These are phyloP conservation scores for Carassius carassius DNA, from an alignment of 2,113 vertebrate species.

Conservation along the genomic window DNA sequence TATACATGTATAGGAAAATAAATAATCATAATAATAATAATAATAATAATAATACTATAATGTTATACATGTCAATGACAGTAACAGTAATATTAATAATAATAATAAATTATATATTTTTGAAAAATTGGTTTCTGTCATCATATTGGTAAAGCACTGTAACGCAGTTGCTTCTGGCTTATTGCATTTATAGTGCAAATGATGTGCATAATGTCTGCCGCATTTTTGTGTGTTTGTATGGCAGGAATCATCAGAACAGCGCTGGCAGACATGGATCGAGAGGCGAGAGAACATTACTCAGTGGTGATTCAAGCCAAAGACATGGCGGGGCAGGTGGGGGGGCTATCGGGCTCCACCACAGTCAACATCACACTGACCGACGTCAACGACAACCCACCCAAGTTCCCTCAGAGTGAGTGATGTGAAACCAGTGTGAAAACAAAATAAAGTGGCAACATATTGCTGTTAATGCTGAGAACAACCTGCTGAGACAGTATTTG, in stretches of 20 bases:
- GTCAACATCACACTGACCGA: constrained; percentile 96
- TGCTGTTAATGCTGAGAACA: not conserved
- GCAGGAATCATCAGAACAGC: constrained; percentile 96
- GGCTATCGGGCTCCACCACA: constrained; percentile 93
- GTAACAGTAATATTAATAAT: too few species aligned
- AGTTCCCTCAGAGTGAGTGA: constrained; percentile 91
- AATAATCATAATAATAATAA: too few species aligned
- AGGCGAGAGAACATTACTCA: constrained; percentile 95
- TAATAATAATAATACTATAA: too few species aligned
- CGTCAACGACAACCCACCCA: constrained; percentile 96
- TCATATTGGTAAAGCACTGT: not conserved
- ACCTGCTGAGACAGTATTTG: not conserved
- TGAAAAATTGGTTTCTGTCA: not conserved
- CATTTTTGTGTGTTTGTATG: constrained; percentile 6
- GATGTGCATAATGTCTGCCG: not conserved
- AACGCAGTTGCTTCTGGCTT: not conserved
- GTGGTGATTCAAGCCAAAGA: constrained; percentile 99
- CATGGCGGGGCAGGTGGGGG: constrained; percentile 97
- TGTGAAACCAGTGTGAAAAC: too few species aligned
- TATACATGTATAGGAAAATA: too few species aligned
- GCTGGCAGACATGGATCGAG: constrained; percentile 94
- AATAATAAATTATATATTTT: too few species aligned
- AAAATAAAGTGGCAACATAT: not conserved
- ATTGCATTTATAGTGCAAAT: not conserved
- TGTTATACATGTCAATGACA: too few species aligned